Evolutionary conservation across 2,113 vertebrate species (phyloP).

Genomic region (Dascyllus trimaculatus): DNA sequence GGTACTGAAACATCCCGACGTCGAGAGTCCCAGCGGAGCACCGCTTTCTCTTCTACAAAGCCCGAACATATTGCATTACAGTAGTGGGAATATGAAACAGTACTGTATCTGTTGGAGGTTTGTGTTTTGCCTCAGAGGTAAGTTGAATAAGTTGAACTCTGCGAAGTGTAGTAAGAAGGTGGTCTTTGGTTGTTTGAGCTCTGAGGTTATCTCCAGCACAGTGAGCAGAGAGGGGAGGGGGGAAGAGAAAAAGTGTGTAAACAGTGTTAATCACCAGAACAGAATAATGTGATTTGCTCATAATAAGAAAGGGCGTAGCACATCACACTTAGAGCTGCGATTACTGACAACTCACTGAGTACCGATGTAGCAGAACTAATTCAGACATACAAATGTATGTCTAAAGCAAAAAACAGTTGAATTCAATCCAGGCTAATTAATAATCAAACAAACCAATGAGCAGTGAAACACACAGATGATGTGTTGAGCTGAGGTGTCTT

Average conservation of each 20-base stretch:
- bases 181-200: constrained; percentile 41
- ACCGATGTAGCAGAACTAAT: constrained; percentile 78
- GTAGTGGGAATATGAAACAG: constrained; percentile 65
- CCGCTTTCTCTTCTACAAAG: constrained; percentile 73
- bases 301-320: constrained; percentile 68
- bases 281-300: constrained; percentile 69
- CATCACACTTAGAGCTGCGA: constrained; percentile 73
- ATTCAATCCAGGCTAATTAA: constrained; percentile 75
- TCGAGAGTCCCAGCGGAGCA: constrained; percentile 67
- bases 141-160: constrained; percentile 55
- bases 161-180: constrained; percentile 39
- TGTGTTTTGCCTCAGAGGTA: constrained; percentile 61
- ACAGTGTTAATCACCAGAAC: constrained; percentile 66
- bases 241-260: constrained; percentile 21
- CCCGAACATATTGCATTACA: constrained; percentile 73
- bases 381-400: constrained; percentile 72
- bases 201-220: constrained; percentile 22
- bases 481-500: constrained; percentile 23
- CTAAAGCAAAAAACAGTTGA: constrained; percentile 44
- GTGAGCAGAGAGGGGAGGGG: not conserved
- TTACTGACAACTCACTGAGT: constrained; percentile 74
- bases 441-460: constrained; percentile 76
- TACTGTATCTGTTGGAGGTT: constrained; percentile 62
- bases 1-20: constrained; percentile 75
- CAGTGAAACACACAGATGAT: constrained; percentile 66